These are phyloP conservation scores for Oreonectes daqikongensis DNA, from an alignment of 2,797 vertebrate species.

Conservation along the genomic window DNA sequence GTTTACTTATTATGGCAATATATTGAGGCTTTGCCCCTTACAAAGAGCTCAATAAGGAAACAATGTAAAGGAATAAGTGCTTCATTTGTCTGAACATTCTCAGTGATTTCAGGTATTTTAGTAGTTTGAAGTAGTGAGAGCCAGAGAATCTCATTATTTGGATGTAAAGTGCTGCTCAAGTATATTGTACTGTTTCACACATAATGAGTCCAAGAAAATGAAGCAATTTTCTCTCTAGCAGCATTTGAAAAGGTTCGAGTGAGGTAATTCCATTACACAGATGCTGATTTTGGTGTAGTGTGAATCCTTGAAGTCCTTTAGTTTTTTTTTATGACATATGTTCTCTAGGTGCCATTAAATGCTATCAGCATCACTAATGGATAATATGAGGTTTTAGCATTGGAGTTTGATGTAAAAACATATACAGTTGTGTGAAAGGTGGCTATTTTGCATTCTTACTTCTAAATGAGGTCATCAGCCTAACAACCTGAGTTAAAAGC, in stretches of 20 bases:
- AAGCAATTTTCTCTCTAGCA: background rate
- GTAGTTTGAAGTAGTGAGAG: background rate
- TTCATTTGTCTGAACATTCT: background rate
- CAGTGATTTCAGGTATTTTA: background rate
- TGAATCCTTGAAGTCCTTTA: background rate
- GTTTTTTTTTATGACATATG: background rate
- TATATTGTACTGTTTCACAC: background rate
- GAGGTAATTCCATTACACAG: background rate
- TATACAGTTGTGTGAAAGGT: no score
- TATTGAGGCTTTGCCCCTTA: background rate
- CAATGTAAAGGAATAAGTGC: background rate
- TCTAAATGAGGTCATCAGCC: background rate
- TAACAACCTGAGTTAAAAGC: background rate
- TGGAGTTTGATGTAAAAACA: background rate
- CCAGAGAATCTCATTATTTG: constrained; percentile 35
- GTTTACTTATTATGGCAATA: background rate
- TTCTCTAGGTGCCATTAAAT: background rate
- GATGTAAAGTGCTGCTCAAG: background rate
- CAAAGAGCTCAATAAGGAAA: background rate
- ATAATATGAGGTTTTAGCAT: background rate
- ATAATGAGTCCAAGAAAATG: constrained; percentile 13
- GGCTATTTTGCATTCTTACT: background rate
- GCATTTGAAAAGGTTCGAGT: background rate
- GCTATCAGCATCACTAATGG: background rate
- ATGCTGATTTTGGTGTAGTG: background rate